Base-by-base conservation (phyloP, 2,888 invertebrate species). In the Macrosiphum euphorbiae region DNA sequence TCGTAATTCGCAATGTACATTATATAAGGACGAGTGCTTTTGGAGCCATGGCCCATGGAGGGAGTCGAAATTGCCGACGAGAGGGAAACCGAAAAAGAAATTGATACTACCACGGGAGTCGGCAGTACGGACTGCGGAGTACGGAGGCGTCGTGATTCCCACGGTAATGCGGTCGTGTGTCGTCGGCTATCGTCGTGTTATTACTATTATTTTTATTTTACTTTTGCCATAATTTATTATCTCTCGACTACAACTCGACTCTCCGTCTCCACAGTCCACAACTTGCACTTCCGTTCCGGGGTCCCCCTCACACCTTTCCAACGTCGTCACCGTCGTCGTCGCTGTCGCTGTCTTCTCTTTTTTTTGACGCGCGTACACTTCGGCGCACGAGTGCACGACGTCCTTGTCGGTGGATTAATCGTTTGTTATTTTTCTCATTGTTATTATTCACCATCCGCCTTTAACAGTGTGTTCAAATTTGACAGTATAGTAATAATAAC, bases 211-310 rank as follows among this genome's bases (percentile, higher is more conserved):
- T 44, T 28, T n/a, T 55, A 78, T 84, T 92, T 86, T 41, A 58
- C 58, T 90, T 94, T 89, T n/a, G 61, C 58, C 41, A 86, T 90
- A 94, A 94, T 94, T 94, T 94, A 94, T 94, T 90, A 94, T 94
- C 90, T 90, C 86, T 92, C 78, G 5, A 58, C 8, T 58, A 26
- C 44, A 44, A 44, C 58, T 58, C 61, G 61, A 58, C 58, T 61
- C 61, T 78, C 78, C 78, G 78, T 78, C 20, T 78, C 20, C 78
- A 1, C 78, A 35, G 78, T 35, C 78, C 78, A 88, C 41, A 52
- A 28, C 5, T 50, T 67, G 86, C 90, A 94, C 52, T 94, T 94
- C 90, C 90, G 94, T 86, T 93, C 58, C 55, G 92, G 58, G 55
- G 35, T 16, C 52, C 78, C 50, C 35, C 10, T 16, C 85, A 50